These are phyloP conservation scores for Redunca redunca DNA, from an alignment of 2,113 vertebrate species.

Conservation along the genomic window DNA sequence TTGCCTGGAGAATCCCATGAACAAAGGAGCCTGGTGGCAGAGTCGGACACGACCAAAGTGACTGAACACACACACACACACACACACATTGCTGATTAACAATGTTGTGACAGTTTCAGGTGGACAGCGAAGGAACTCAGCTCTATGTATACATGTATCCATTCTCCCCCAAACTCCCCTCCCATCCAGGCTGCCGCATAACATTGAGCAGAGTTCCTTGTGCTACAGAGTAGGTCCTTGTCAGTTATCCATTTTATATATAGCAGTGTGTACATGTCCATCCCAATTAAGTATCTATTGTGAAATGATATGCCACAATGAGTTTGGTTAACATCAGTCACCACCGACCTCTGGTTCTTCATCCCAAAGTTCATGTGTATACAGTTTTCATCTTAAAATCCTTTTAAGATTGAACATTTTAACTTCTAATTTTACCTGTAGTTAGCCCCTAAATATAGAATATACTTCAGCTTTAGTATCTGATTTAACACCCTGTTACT, in stretches of 20 bases:
- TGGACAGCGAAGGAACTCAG: not conserved
- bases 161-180: not conserved
- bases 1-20: not conserved
- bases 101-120: not conserved
- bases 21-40: not conserved
- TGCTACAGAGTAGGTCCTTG: not conserved
- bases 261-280: not conserved
- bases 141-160: not conserved
- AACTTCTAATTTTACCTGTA: not conserved
- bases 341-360: not conserved
- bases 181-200: not conserved
- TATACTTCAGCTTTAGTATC: not conserved
- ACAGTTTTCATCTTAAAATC: not conserved
- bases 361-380: not conserved
- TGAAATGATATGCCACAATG: not conserved
- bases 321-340: not conserved
- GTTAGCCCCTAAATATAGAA: not conserved
- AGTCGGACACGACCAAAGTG: rapidly evolving
- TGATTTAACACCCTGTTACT: not conserved
- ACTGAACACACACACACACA: rapidly evolving
- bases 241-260: not conserved
- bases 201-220: not conserved
- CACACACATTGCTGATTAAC: rapidly evolving
- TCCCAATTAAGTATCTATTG: not conserved
- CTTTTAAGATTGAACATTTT: not conserved